Base-by-base conservation (phyloP, 2,113 vertebrate genomes). In the Urocitellus parryii region DNA sequence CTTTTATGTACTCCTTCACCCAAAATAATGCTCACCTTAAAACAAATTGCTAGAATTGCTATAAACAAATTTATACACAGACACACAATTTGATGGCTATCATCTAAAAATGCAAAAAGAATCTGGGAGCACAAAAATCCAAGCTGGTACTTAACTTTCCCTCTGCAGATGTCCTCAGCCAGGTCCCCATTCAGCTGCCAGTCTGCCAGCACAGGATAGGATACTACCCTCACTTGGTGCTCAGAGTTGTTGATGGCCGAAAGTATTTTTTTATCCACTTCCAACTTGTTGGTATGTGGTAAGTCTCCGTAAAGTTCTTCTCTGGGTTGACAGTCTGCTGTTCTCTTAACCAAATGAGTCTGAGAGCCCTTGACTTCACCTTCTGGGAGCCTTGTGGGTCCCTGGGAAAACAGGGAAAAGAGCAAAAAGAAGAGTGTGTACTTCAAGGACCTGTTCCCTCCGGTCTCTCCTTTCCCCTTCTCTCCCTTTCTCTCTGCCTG, bases 401-500 rank as follows among this genome's bases (percentile, higher is more conserved):
- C 96, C 98, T 97, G 92, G 39, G 80, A 92, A 98, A 95, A 97
- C 13, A 25, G 58, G 51, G 84, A 63, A 29, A 37, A 94, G 81
- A 20, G 53, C 45, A 25, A 80, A 48, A n/a, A 24, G 85, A 89
- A 32, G 72, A 95, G 39, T 67, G 53, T 73, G 72, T 13, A 90
- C 42, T 72, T 95, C 95, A 74, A 97, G 79, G 97, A 97, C 96
- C 97, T 97, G 89, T 87, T 97, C 96, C 87, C 96, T 95, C 80
- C 11, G 0, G 63, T 80, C 92, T 95, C 93, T 90, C 97, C 91
- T 88, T 79, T 96, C 45, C 53, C 96, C 48, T 73, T 90, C 92
- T 78, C 93, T 97, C 97, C 95, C 90, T 97, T 73, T 51, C 91
- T 95, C 78, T 96, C 96, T 98, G 97, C 97, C 97, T 96, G 32